These are phyloP conservation scores for Berghia stephanieae DNA, from an alignment of 1,140 invertebrate genomes.

Conservation along the genomic window DNA sequence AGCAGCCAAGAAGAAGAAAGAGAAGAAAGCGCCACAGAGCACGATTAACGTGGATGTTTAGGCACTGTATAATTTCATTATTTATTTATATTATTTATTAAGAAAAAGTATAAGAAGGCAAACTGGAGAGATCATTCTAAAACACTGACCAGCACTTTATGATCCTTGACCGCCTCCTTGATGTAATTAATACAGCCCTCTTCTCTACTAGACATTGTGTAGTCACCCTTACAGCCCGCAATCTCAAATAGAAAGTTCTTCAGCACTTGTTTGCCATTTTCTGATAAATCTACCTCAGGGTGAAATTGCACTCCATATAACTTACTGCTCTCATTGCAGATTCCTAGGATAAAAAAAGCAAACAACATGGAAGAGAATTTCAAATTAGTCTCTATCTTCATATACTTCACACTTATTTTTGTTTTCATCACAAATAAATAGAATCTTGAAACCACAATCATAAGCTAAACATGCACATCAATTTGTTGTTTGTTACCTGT, in stretches of 20 bases:
- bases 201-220: slow-evolving; percentile 88
- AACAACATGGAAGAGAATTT: background rate
- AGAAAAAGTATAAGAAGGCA: no score
- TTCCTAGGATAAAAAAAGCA: slow-evolving; percentile 70
- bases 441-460: no score
- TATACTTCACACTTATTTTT: no score
- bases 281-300: slow-evolving; percentile 86
- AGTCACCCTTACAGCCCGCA: slow-evolving; percentile 84
- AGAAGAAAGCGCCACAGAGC: no score
- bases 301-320: slow-evolving; percentile 99
- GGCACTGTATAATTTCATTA: no score
- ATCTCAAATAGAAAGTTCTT: slow-evolving; percentile 95
- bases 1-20: no score
- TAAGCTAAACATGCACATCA: no score
- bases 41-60: no score
- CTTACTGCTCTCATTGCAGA: slow-evolving; percentile 89
- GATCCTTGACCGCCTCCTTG: slow-evolving; percentile 85
- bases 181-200: slow-evolving; percentile 94
- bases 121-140: no score
- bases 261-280: slow-evolving; percentile 90
- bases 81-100: no score
- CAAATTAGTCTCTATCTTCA: background rate
- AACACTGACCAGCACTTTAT: slow-evolving; percentile 93
- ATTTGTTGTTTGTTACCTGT: no score
- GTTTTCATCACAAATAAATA: no score